phyloP scores from a whole-genome alignment of 2,888 invertebrate genomes.

The Andrena flavipes region DNA sequence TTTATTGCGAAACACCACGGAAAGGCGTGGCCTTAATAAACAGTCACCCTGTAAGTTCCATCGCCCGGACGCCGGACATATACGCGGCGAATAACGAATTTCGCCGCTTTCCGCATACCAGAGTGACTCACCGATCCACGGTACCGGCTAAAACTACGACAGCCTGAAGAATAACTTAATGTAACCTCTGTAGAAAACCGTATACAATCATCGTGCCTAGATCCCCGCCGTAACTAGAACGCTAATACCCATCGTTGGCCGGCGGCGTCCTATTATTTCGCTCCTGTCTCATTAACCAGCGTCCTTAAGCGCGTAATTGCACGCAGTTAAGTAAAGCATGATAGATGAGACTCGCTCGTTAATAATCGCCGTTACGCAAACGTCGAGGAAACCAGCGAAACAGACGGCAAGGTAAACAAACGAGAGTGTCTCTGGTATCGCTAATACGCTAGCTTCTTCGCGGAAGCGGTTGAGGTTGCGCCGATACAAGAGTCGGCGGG shows the following conservation, averaged over 20 bases:
- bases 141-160: neutral
- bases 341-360: neutral
- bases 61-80: too few species aligned
- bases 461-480: too few species aligned
- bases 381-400: neutral
- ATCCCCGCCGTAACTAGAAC: neutral
- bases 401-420: neutral
- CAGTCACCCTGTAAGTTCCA: too few species aligned
- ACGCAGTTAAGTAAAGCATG: constrained; percentile 6
- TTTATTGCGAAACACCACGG: too few species aligned
- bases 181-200: neutral
- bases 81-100: too few species aligned
- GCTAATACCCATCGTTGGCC: neutral
- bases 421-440: neutral
- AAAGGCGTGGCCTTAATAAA: too few species aligned
- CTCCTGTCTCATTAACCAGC: neutral
- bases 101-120: too few species aligned
- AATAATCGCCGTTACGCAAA: constrained; percentile 25
- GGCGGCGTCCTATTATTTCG: neutral
- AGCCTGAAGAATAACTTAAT: too few species aligned
- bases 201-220: neutral
- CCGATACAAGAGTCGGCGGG: neutral
- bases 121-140: too few species aligned
- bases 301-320: neutral
- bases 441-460: too few species aligned